Percentiles rank a stretch among this genome's conserved stretches.
Conservation (phyloP, 2,113 vertebrate genomes). For the Tetraodon nigroviridis region DNA sequence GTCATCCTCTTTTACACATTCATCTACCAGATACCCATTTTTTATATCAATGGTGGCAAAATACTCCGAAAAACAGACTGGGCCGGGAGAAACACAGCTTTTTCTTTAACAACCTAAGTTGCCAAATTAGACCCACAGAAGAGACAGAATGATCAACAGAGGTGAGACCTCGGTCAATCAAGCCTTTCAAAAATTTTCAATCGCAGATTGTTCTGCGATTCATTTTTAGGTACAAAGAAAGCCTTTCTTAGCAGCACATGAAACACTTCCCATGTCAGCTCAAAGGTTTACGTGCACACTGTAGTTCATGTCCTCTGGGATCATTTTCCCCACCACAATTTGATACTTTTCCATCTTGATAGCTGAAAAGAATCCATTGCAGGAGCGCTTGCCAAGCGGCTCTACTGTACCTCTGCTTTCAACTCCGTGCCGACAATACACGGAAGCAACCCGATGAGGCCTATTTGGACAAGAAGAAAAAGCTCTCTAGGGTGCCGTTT, state of each 20-base stretch:
- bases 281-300: conserved; percentile 23
- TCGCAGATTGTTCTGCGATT: conserved; percentile 4
- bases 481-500: conserved; percentile 54
- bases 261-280: conserved; percentile 27
- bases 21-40: no score
- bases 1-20: neutral
- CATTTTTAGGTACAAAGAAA: conserved; percentile 20
- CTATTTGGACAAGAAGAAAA: conserved; percentile 34
- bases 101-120: no score
- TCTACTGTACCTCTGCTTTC: conserved; percentile 2
- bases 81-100: no score
- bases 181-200: no score
- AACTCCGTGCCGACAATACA: conserved; percentile 40
- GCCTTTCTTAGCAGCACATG: conserved; percentile 11
- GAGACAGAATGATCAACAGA: no score
- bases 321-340: conserved; percentile 24
- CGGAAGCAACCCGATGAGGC: conserved; percentile 56
- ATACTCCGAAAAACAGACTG: no score
- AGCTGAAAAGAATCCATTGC: conserved; percentile 18
- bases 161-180: no score
- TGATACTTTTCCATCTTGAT: conserved; percentile 36
- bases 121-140: no score
- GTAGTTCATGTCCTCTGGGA: conserved; percentile 32
- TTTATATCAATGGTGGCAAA: no score
- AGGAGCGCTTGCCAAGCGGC: conserved; percentile 28